A percentile compares a stretch with the other conserved stretches of the same genome.
Conservation (phyloP, 2,797 vertebrate genomes). For the Tangara arthus region DNA sequence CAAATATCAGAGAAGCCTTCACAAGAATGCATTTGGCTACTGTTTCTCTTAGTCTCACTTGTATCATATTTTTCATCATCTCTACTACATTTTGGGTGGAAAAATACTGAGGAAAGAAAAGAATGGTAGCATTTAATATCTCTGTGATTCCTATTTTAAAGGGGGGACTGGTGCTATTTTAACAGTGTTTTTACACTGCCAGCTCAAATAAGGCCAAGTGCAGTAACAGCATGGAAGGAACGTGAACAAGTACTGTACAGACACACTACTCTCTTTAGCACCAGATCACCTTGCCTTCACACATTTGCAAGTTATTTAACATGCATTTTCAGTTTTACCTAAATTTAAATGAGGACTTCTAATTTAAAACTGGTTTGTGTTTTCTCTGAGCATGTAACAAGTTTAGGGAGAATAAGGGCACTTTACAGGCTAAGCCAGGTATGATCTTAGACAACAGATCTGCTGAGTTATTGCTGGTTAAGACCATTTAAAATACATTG, state of each 20-base stretch:
- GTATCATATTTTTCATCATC: not conserved
- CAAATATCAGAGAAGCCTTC: not conserved
- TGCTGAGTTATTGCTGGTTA: not conserved
- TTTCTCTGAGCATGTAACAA: not conserved
- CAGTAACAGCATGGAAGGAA: not conserved
- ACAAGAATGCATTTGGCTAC: not conserved
- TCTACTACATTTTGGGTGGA: not conserved
- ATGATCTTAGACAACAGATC: not conserved
- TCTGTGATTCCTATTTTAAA: not conserved
- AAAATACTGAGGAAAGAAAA: not conserved
- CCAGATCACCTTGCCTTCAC: not conserved
- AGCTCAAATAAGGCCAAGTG: not conserved
- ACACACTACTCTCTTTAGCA: not conserved
- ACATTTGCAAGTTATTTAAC: not conserved
- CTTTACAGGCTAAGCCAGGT: not conserved
- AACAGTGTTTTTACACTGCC: not conserved
- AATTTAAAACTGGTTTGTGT: not conserved
- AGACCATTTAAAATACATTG: not conserved
- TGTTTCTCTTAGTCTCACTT: not conserved
- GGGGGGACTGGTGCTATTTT: not conserved
- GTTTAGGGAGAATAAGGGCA: not conserved
- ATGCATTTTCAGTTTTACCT: not conserved
- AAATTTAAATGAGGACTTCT: not conserved
- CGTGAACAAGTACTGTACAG: not conserved
- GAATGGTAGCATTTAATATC: not conserved